phyloP scores from a whole-genome alignment of 2,888 invertebrate species.

The Iselma pallidipennis region DNA sequence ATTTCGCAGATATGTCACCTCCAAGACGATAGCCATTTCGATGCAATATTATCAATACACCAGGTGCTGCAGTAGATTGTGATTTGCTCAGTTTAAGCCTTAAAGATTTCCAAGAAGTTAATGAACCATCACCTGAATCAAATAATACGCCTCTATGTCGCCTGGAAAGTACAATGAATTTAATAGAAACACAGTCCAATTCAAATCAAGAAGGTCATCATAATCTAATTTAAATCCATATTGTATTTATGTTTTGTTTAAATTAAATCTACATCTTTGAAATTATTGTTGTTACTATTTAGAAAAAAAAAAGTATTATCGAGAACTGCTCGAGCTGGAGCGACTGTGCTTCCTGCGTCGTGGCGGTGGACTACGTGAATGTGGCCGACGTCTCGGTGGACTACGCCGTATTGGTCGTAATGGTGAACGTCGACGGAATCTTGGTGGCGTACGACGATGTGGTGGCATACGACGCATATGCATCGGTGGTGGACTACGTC shows the following conservation, averaged over 20 bases:
- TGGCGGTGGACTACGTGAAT: slow-evolving; percentile 61
- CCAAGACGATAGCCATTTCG: slow-evolving; percentile 57
- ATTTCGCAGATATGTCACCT: slow-evolving; percentile 54
- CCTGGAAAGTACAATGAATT: too few relatives aligned
- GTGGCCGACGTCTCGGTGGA: slow-evolving; percentile 63
- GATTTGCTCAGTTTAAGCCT: slow-evolving; percentile 53
- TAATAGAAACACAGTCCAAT: too few relatives aligned
- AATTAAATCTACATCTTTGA: not conserved
- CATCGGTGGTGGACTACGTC: slow-evolving; percentile 62
- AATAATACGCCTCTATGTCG: not conserved
- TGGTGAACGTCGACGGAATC: slow-evolving; percentile 54
- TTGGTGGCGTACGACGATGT: slow-evolving; percentile 59
- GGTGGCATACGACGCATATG: slow-evolving; percentile 62
- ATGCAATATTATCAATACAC: slow-evolving; percentile 56
- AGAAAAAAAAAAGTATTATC: slow-evolving; percentile 51
- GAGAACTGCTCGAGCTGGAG: slow-evolving; percentile 75
- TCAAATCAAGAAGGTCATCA: too few relatives aligned
- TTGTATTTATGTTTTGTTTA: too few relatives aligned
- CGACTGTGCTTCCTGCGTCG: slow-evolving; percentile 72
- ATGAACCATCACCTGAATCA: slow-evolving; percentile 51
- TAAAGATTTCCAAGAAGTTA: slow-evolving; percentile 49
- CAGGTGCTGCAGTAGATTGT: slow-evolving; percentile 53
- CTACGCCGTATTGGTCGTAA: slow-evolving; percentile 53
- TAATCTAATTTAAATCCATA: too few relatives aligned
- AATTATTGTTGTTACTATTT: not conserved